These are phyloP conservation scores for Macquaria australasica DNA, from an alignment of 2,113 vertebrate genomes.

Conservation along the genomic window DNA sequence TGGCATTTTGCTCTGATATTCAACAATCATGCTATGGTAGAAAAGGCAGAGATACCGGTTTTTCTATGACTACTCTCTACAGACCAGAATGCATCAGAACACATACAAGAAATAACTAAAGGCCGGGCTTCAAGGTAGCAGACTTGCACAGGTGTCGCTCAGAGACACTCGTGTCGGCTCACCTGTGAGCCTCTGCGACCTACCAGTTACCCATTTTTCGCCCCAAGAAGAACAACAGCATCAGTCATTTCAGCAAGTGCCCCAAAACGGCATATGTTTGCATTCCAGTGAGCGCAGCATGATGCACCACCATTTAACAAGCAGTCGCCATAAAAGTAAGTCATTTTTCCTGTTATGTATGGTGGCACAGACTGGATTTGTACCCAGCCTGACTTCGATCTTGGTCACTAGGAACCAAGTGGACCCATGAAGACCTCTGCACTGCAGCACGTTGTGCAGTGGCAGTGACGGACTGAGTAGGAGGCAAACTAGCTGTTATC, in stretches of 20 bases:
- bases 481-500: not conserved
- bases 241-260: too few species aligned
- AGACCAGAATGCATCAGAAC: not conserved
- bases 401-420: not conserved
- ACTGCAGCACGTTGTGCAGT: not conserved
- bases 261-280: too few species aligned
- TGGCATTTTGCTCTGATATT: constrained; percentile 11
- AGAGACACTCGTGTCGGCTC: not conserved
- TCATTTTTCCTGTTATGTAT: not conserved
- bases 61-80: not conserved
- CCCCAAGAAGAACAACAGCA: too few species aligned
- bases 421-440: not conserved
- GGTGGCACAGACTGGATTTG: not conserved
- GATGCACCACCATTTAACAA: not conserved
- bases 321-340: not conserved
- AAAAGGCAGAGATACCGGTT: not conserved
- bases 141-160: not conserved
- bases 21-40: not conserved
- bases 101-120: not conserved
- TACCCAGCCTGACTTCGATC: not conserved
- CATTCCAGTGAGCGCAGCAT: not conserved
- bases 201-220: too few species aligned
- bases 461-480: not conserved
- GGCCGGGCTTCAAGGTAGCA: not conserved
- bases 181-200: not conserved